phyloP scores from a whole-genome alignment of 2,113 vertebrate genomes.

The Eulacestoma nigropectus region DNA sequence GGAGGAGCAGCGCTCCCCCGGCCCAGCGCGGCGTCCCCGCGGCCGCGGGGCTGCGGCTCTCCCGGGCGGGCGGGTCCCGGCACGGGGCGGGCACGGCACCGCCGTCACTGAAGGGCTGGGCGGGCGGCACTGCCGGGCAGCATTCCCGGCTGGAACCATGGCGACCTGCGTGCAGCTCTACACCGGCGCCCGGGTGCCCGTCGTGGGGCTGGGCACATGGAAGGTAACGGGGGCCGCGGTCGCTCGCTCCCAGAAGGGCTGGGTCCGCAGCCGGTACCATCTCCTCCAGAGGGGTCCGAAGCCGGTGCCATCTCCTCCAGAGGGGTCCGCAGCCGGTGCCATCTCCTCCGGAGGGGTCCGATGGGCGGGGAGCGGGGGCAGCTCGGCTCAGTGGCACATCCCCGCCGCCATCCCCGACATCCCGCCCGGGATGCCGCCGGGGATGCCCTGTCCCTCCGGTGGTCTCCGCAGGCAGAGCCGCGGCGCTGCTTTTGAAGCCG shows the following conservation, averaged over 20 bases:
- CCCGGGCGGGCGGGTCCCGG: neutral
- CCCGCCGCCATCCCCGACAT: neutral
- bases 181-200: slow-evolving; percentile 77
- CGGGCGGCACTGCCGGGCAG: fast-evolving
- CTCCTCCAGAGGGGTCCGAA: neutral
- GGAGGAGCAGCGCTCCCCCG: neutral
- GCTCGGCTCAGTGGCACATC: neutral
- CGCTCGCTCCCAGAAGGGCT: neutral
- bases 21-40: fast-evolving
- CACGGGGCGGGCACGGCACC: neutral
- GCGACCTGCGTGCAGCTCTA: slow-evolving; percentile 69
- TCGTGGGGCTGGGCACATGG: slow-evolving; percentile 86
- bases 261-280: neutral
- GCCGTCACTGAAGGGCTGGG: neutral
- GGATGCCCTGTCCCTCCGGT: too few species aligned
- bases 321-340: neutral
- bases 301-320: neutral
- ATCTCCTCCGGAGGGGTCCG: neutral
- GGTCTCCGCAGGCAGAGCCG: neutral
- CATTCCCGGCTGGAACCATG: slow-evolving; percentile 42
- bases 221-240: slow-evolving; percentile 68
- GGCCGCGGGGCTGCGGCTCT: neutral
- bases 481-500: neutral
- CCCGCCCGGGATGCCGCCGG: neutral
- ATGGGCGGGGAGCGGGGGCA: neutral